Base-by-base conservation (phyloP, 64 coral and sea anemone species). In the Dendrophyllia cribrosa region DNA sequence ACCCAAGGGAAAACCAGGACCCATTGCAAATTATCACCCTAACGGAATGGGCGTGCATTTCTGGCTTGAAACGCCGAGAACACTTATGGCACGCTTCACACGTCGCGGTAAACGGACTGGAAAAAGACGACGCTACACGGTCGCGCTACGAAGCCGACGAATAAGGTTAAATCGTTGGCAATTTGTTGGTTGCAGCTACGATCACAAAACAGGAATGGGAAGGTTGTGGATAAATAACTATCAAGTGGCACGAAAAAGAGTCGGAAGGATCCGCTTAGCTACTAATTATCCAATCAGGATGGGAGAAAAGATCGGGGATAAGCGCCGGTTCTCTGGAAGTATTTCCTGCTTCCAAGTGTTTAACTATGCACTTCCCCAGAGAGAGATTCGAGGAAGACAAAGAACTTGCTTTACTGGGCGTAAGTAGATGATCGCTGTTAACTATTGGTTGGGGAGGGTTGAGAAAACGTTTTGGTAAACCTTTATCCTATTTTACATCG, bases 11-110 rank as follows among this genome's bases (percentile, higher is more conserved):
- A 63, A 22, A 3, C 89, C 66, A 45, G 95, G 95, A 17, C 95
- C 95, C 14, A 97, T 97, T n/a, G 82, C 89, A 46, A 97, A 97
- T 34, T 97, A 86, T 77, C 95, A 97, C 47, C 95, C 95, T 58
- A 97, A 97, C 52, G 95, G 74, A 9, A 94, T 92, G 88, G 82
- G 88, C 1, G 80, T 94, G 4, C 95, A 93, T 20, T 80, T 88
- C 50, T 97, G 91, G 95, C 59, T 90, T 10, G 68, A 82, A 43
- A 58, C 51, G 5, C 70, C 69, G 3, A 72, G 72, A 6, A 85
- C 45, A 6, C 22, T 97, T n/a, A 87, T 91, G 46, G 82, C 90
- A 0, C 91, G 91, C 21, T 94, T 93, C 75, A 82, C 87, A 9
- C 76, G 86, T 6, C 87, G 92, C 73, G 79, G 55, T 13, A 86